These are phyloP conservation scores for Oithona nana DNA, from an alignment of 2,888 invertebrate genomes.

Conservation along the genomic window DNA sequence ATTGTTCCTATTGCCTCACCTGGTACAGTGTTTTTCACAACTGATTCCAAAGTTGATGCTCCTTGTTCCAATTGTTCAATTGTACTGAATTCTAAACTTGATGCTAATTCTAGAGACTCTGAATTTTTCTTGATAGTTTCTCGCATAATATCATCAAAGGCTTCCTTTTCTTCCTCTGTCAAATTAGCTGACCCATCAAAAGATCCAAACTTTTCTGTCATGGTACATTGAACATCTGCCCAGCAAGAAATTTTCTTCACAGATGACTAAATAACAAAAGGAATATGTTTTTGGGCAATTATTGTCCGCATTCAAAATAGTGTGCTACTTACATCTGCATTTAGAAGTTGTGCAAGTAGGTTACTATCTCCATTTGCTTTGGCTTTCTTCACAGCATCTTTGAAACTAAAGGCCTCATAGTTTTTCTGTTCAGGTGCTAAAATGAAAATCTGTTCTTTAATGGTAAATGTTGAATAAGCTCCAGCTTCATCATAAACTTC, in stretches of 20 bases:
- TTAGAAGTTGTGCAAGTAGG: not conserved
- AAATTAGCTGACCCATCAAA: not conserved
- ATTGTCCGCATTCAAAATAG: not conserved
- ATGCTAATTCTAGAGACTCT: not conserved
- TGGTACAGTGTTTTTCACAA: not conserved
- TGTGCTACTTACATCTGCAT: not conserved
- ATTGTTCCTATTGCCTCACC: not conserved
- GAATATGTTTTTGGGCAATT: not conserved
- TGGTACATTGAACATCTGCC: not conserved
- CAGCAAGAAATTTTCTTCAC: not conserved
- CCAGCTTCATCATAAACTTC: constrained; percentile 3
- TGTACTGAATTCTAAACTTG: not conserved
- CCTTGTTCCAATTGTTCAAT: constrained; percentile 11
- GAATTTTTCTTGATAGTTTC: not conserved
- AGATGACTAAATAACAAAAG: not conserved
- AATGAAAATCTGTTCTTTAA: not conserved
- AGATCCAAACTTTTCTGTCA: not conserved
- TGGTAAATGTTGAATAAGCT: not conserved
- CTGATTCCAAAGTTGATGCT: not conserved
- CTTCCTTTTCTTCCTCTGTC: not conserved
- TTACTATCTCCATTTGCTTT: not conserved
- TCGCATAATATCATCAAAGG: no score
- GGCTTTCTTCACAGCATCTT: not conserved
- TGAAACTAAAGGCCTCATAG: not conserved
- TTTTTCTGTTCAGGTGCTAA: not conserved